Base-by-base conservation (phyloP, 1,140 invertebrate species). In the Plodia interpunctella region DNA sequence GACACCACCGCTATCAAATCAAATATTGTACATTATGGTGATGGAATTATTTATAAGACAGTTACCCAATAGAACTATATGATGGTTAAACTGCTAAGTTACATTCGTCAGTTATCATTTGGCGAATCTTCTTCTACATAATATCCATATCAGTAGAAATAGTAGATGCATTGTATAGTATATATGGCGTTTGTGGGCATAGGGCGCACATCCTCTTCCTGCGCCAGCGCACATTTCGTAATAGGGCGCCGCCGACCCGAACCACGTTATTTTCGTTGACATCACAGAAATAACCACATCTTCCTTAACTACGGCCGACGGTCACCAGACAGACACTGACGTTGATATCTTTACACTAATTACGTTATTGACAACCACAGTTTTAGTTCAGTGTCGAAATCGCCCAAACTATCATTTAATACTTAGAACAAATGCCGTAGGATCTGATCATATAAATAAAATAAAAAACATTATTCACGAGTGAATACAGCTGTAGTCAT, bases 321-420 rank as follows among this genome's bases (percentile, higher is more conserved):
- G 65, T 71, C 69, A 75, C 73, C 77, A 74, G 70, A 69, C 77
- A 74, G 70, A 69, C 68, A 74, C 68, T 73, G 80, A 81, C 80
- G 81, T 85, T 84, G 83, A 88, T 83, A 80, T 78, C 73, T 83
- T 83, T 79, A 80, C 80, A 76, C 83, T 88, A 87, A 88, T 84
- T 82, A 74, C 78, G 71, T 78, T 88, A 88, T 87, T 87, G 86
- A 86, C 83, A 87, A 74, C 63, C 64, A 70, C 71, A 76, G 74
- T 72, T 80, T 74, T 72, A 44, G 38, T 44, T 44, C 62, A 59
- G 65, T 80, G 78, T 74, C 74, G 76, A 74, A 76, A 80, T 63
- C 59, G 20, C 32, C 49, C 21, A 8, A 44, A 54, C 57, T 57
- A 13, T 49, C 55, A 32, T 4, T 32, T 32, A 32, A 32, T 32